Evolutionary conservation across 1,140 invertebrate genomes (phyloP), one percentile per base, ranked within the genome.

Genomic region (Brachionus rubens): DNA sequence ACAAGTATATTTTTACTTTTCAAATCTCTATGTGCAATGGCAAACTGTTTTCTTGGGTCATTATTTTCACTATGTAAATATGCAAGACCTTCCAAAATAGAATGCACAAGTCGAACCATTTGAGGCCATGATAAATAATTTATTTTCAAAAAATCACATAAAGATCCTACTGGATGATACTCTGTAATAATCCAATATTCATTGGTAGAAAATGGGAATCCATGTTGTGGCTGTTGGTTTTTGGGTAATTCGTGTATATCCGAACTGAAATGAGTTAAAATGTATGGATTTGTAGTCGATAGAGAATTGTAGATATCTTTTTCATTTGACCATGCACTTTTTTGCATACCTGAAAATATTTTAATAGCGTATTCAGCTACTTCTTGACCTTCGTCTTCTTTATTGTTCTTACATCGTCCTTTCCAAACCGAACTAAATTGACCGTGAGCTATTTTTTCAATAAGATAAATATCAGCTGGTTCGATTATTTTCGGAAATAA

Each of bases 1-100:
- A 98, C 93, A 52, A 98, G 85, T 79, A 98, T 95, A 84, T 98
- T 98, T 85, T 96, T 96, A 4, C 91, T 92, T 84, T 98, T 98
- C 9, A 98, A 87, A 86, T 98, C 94, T 78, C 94, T 88, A 85
- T 98, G 95, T 21, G 94, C 95, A 81, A 98, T 97, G 0, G 92
- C 92, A 41, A 72, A 72, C 47, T 95, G 95, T 85, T 98, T 98
- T 68, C 90, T 90, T 5, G 28, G 16, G 41, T 72, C 68, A 21
- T 21, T 21, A 28, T 48, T 72, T 72, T 72, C 68, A 76, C 81
- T 83, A 75, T 86, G 85, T 3, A 86, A 78, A 77, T 98, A 94
- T 6, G 94, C 90, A 41, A 98, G 85, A 3, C 95, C 96, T 75
- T 92, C 94, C 33, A 72, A 28, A 72, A 72, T 48, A 24, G 46